Base-by-base conservation (phyloP, 2,797 vertebrate genomes). In the Diceros bicornis region DNA sequence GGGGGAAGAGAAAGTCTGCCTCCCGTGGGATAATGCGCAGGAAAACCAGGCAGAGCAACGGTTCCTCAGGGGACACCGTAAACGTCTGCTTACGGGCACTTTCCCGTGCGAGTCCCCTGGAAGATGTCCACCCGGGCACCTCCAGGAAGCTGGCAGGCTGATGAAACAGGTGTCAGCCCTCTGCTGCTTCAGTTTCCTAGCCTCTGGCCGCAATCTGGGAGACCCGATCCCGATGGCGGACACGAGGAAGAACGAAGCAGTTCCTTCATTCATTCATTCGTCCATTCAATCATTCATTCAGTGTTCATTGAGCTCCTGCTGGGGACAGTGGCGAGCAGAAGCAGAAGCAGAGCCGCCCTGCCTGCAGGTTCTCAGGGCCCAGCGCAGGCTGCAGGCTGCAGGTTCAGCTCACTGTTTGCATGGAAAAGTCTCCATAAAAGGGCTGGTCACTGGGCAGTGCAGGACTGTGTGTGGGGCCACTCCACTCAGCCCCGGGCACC, bases 341-440 rank as follows among this genome's bases (percentile, higher is more conserved):
- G 14, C 71, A n/a, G 90, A 7, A 7, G 50, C 47, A 50, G 47
- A 50, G 41, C 1, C 3, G 55, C n/a, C 72, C 55, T 16, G 52
- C 41, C 29, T 1, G 9, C 7, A 0, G 9, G 20, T 6, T 14
- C 29, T 37, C n/a, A 4, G 4, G 0, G 14, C 25, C 61, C 20
- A 0, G 62, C 6, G 34, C 29, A 4, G 52, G 20, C 69, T 11
- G 32, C 7, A 1, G 47, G 41, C 41, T 88, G 64, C 0, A 0
- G 25, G 20, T 2, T 3, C 29, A 0, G 3, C 3, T 47, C 13
- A 1, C 71, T 25, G 2, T 62, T 34, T 20, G 34, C 61, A 64
- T 12, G 4, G 11, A 57, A 14, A 41, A 20, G 29, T 47, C 25
- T 52, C 29, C 1, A 0, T 16, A n/a, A n/a, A 34, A 68, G 62